Evolutionary conservation across 2,797 vertebrate genomes (phyloP).

Genomic region (Emydoidea blandingii): DNA sequence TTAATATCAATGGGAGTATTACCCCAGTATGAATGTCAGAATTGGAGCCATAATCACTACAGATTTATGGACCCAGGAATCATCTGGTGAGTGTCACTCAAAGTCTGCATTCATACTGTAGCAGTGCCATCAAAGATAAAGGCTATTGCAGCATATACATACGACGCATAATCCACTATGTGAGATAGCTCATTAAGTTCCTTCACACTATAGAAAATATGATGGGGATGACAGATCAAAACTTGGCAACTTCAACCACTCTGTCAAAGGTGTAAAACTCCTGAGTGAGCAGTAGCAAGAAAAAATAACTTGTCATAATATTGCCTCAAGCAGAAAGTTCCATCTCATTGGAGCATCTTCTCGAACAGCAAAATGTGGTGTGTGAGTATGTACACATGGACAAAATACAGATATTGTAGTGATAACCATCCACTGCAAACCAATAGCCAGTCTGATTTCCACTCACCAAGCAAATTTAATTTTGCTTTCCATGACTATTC

Average conservation of each 20-base stretch:
- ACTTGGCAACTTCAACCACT: constrained; percentile 16
- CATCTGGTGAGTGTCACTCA: neutral
- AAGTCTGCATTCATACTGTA: fast-evolving
- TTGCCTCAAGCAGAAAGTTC: constrained; percentile 25
- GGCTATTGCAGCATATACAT: neutral
- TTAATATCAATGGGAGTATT: neutral
- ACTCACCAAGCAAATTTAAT: neutral
- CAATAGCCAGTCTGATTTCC: neutral
- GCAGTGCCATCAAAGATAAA: neutral
- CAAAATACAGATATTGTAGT: neutral
- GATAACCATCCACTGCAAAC: neutral
- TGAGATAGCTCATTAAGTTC: constrained; percentile 8
- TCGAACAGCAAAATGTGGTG: neutral
- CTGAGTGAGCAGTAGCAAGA: constrained; percentile 9
- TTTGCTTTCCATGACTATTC: neutral
- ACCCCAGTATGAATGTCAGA: neutral
- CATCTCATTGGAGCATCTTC: neutral
- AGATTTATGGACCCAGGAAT: neutral
- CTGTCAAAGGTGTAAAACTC: constrained; percentile 42
- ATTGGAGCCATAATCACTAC: neutral
- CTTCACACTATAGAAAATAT: neutral
- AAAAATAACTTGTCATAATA: constrained; percentile 11
- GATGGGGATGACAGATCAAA: neutral
- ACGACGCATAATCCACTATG: neutral
- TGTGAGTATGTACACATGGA: neutral